phyloP scores from a whole-genome alignment of 2,888 invertebrate genomes.

The Salticus scenicus region DNA sequence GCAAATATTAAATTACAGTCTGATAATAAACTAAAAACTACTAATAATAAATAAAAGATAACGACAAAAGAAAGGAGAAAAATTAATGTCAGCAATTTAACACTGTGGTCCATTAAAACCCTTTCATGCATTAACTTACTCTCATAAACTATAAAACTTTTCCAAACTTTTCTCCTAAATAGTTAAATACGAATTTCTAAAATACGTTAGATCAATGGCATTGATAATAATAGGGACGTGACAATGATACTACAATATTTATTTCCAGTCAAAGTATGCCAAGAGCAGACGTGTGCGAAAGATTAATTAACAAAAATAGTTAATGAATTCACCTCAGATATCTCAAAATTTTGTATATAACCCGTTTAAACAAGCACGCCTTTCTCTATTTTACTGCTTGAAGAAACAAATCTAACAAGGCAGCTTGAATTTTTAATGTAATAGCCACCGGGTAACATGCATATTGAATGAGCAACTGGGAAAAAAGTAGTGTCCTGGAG shows the following conservation, averaged over 20 bases:
- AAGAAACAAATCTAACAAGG: slow-evolving; percentile 34
- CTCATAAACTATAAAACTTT: too few relatives aligned
- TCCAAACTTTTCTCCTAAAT: background rate
- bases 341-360: background rate
- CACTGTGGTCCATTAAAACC: too few relatives aligned
- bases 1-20: too few relatives aligned
- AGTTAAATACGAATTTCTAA: background rate
- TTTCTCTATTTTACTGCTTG: background rate
- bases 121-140: too few relatives aligned
- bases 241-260: background rate
- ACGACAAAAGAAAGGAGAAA: too few relatives aligned
- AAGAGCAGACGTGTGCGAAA: background rate
- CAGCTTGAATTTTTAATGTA: slow-evolving; percentile 55
- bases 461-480: slow-evolving; percentile 57
- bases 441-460: slow-evolving; percentile 36
- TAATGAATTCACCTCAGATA: background rate
- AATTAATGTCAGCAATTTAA: too few relatives aligned
- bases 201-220: background rate
- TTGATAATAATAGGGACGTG: background rate
- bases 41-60: too few relatives aligned
- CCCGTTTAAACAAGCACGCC: background rate
- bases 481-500: slow-evolving; percentile 29
- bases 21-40: too few relatives aligned
- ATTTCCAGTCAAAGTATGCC: background rate
- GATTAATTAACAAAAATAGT: slow-evolving; percentile 1